These are phyloP conservation scores for Isurus oxyrinchus DNA, from an alignment of 2,113 vertebrate species.

Conservation along the genomic window DNA sequence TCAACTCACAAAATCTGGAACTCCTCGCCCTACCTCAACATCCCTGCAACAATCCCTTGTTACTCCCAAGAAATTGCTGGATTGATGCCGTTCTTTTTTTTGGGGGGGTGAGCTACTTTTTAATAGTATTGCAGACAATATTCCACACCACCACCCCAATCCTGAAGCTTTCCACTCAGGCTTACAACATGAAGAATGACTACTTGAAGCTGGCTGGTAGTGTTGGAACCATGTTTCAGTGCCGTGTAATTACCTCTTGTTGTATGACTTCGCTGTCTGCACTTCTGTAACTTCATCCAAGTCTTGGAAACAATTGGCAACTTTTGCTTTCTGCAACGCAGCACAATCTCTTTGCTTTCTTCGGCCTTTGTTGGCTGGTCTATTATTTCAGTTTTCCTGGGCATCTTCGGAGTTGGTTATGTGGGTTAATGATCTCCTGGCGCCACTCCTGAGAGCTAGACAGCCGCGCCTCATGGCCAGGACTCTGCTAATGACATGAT, in stretches of 20 bases:
- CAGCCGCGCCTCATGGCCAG: too few species aligned
- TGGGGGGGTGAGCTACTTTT: not conserved
- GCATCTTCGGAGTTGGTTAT: not conserved
- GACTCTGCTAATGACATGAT: not conserved
- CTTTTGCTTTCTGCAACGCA: conserved; percentile 82
- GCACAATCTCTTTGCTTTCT: conserved; percentile 45
- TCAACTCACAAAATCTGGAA: too few species aligned
- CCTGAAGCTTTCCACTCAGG: not conserved
- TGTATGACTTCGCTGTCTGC: conserved; percentile 64
- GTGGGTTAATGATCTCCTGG: not conserved
- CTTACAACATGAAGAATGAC: not conserved
- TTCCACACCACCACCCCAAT: not conserved
- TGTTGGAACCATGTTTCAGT: not conserved
- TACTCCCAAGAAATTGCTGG: too few species aligned
- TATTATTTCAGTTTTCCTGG: conserved; percentile 48
- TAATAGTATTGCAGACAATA: not conserved
- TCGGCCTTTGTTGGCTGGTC: conserved; percentile 48
- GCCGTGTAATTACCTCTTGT: conserved; percentile 58
- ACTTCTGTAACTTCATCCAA: conserved; percentile 71
- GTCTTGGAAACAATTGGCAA: conserved; percentile 85
- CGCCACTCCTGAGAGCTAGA: too few species aligned
- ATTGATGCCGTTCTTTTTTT: too few species aligned
- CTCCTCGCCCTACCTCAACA: too few species aligned
- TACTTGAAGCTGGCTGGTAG: not conserved
- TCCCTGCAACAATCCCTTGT: too few species aligned